Percentiles rank a stretch among this genome's conserved stretches.
phyloP scores from a whole-genome alignment of 2,113 vertebrate species.

The Salvelinus fontinalis region DNA sequence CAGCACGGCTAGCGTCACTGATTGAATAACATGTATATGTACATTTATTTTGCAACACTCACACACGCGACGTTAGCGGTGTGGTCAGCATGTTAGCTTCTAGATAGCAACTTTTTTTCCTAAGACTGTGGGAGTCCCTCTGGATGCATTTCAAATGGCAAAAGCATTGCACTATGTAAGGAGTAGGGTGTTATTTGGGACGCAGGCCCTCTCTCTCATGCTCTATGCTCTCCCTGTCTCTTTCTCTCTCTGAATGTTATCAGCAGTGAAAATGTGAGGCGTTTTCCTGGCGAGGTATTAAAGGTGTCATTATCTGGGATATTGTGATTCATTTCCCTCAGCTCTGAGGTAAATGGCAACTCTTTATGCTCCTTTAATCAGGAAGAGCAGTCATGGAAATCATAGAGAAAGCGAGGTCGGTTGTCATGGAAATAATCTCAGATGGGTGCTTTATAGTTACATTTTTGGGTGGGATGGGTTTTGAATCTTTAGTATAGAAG shows the following conservation, averaged over 20 bases:
- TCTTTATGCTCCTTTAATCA: constrained; percentile 44
- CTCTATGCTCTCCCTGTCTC: not conserved
- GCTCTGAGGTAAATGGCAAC: constrained; percentile 24
- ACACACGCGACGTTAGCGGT: no score
- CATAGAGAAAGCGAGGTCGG: not conserved
- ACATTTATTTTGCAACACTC: no score
- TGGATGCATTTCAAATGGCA: no score
- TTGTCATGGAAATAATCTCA: constrained; percentile 1
- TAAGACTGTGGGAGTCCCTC: no score
- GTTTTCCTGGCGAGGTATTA: constrained; percentile 47
- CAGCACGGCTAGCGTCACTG: no score
- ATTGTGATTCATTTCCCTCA: constrained; percentile 47
- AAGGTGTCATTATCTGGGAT: constrained; percentile 49
- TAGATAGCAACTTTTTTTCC: no score
- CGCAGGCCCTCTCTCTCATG: not conserved
- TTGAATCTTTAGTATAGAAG: no score
- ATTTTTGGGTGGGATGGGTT: constrained; percentile 5
- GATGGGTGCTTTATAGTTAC: not conserved
- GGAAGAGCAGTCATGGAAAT: constrained; percentile 32
- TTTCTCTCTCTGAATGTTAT: constrained; percentile 42
- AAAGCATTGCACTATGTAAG: no score
- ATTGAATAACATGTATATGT: no score
- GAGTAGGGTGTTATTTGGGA: no score
- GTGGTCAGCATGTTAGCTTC: no score
- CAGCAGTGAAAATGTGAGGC: constrained; percentile 44